phyloP scores from a whole-genome alignment of 2,888 invertebrate species.

The Cordylochernes scorpioides region DNA sequence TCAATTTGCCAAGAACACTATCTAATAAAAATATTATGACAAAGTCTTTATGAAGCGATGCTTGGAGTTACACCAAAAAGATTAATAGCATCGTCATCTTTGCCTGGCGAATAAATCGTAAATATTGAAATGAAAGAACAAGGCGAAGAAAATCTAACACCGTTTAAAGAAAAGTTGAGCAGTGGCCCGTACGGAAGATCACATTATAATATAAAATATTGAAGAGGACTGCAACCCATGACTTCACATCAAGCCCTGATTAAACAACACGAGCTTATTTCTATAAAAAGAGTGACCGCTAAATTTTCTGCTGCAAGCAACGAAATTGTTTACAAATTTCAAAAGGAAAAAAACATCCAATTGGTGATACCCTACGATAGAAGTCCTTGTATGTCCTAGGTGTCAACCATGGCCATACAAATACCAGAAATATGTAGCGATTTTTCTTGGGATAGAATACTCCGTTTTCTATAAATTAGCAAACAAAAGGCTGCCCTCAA shows the following conservation, averaged over 20 bases:
- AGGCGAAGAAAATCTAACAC: conserved; percentile 3
- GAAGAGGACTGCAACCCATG: conserved; percentile 4
- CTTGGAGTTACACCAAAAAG: conserved; percentile 4
- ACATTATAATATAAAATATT: conserved; percentile 6
- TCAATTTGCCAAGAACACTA: conserved; percentile 7
- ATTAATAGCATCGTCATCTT: conserved; percentile 2
- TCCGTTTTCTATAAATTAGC: conserved; percentile 4
- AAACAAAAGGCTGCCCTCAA: conserved; percentile 6
- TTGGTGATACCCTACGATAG: conserved; percentile 5
- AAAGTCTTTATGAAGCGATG: conserved; percentile 5
- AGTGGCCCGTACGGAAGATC: conserved; percentile 5
- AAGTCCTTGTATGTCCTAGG: conserved; percentile 4
- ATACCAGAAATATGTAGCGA: too few relatives aligned
- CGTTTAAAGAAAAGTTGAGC: conserved; percentile 5
- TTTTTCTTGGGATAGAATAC: conserved; percentile 6
- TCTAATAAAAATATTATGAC: conserved; percentile 7
- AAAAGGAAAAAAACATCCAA: conserved; percentile 5
- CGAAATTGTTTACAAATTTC: conserved; percentile 7
- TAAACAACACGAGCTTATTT: conserved; percentile 6
- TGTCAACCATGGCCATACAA: too few relatives aligned
- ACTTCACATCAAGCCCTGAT: conserved; percentile 6
- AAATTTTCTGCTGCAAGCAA: conserved; percentile 6
- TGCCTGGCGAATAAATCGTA: conserved; percentile 3
- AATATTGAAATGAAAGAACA: conserved; percentile 5
- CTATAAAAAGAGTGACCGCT: conserved; percentile 5